phyloP scores from a whole-genome alignment of 2,113 vertebrate genomes.

The Narcine bancroftii region DNA sequence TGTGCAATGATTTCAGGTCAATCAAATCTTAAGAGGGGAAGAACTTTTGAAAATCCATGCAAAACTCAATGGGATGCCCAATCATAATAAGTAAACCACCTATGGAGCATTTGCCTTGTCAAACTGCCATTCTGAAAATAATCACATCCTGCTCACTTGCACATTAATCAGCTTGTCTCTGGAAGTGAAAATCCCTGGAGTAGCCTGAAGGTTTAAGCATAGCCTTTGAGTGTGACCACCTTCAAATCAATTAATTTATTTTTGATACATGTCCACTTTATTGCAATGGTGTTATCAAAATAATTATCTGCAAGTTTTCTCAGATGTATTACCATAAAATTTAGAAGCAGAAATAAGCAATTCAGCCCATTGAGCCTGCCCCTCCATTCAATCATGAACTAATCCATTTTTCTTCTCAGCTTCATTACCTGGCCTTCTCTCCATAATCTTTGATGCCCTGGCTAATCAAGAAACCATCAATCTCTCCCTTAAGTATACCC shows the following conservation, averaged over 20 bases:
- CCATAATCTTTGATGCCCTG: no score
- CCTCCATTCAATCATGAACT: no score
- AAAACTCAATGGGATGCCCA: slow-evolving; percentile 8
- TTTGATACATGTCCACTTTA: background rate
- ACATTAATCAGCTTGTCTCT: slow-evolving; percentile 11
- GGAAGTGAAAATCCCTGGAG: background rate
- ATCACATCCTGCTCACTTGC: slow-evolving; percentile 15
- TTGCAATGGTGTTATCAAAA: background rate
- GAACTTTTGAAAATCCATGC: slow-evolving; percentile 8
- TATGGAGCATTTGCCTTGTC: background rate
- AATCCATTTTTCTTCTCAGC: no score
- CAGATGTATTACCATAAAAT: no score
- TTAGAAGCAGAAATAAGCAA: no score
- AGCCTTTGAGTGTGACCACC: background rate
- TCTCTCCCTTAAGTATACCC: no score
- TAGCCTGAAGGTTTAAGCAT: background rate
- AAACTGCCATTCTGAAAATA: background rate
- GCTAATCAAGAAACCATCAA: no score
- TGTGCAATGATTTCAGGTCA: slow-evolving; percentile 2
- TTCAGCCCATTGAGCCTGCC: no score
- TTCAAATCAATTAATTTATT: background rate
- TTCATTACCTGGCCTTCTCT: no score
- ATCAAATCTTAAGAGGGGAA: background rate
- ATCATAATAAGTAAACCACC: background rate
- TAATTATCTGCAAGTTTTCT: background rate